phyloP scores from a whole-genome alignment of 2,113 vertebrate species.

The Nymphicus hollandicus region DNA sequence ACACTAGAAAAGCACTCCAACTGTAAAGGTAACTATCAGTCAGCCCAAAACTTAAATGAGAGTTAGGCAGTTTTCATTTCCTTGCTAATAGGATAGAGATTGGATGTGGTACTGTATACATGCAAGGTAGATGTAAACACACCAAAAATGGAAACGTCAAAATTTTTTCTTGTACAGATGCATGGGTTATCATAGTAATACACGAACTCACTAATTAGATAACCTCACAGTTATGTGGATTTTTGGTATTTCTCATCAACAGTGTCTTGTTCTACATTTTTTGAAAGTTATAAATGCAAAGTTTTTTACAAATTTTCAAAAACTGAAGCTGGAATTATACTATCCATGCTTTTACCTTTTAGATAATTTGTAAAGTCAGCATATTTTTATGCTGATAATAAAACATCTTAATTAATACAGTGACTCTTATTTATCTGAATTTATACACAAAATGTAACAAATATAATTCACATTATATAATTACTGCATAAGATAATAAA shows the following conservation, averaged over 20 bases:
- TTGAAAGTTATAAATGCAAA: neutral
- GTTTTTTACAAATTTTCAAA: neutral
- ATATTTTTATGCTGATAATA: neutral
- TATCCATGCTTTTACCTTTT: neutral
- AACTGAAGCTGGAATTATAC: neutral
- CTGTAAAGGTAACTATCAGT: conserved; percentile 28
- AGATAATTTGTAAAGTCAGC: neutral
- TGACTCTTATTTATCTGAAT: neutral
- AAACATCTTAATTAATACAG: neutral
- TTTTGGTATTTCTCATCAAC: neutral
- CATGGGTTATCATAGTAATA: neutral
- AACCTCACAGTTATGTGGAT: neutral
- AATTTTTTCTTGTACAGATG: neutral
- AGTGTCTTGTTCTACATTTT: neutral
- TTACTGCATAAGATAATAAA: neutral
- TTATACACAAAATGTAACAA: neutral
- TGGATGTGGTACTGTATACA: neutral
- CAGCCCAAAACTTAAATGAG: neutral
- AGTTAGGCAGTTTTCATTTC: neutral
- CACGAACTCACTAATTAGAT: neutral
- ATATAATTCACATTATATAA: neutral
- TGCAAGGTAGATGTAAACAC: neutral
- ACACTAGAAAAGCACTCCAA: neutral
- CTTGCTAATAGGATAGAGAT: neutral
- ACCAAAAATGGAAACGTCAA: neutral